phyloP scores from a whole-genome alignment of 2,888 invertebrate genomes.

The Cryptus armator region DNA sequence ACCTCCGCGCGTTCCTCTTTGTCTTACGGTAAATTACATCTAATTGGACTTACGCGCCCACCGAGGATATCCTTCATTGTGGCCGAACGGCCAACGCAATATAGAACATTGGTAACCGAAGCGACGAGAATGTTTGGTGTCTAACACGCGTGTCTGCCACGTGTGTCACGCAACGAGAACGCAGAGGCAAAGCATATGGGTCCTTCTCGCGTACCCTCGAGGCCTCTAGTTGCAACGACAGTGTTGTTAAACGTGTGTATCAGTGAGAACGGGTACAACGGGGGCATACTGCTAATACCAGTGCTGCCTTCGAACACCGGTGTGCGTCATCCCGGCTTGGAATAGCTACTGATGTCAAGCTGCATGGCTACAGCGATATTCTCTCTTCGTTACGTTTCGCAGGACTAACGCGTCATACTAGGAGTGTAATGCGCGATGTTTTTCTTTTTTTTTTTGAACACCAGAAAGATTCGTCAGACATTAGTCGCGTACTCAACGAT shows the following conservation, averaged over 20 bases:
- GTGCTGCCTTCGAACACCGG: constrained; percentile 43
- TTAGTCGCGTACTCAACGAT: constrained; percentile 13
- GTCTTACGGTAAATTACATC: not conserved
- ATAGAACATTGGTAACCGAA: not conserved
- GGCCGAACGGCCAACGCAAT: not conserved
- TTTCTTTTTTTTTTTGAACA: not conserved
- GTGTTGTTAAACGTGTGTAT: constrained; percentile 9
- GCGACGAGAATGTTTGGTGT: not conserved
- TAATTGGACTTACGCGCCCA: not conserved
- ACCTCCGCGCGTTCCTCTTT: not conserved
- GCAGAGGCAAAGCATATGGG: constrained; percentile 12
- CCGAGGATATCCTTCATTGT: not conserved
- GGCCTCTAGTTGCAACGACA: constrained; percentile 6
- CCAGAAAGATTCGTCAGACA: not conserved
- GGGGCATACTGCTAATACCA: constrained; percentile 23
- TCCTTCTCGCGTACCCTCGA: constrained; percentile 20
- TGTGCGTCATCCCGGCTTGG: constrained; percentile 83
- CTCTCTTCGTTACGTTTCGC: constrained; percentile 34
- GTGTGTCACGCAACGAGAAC: constrained; percentile 40
- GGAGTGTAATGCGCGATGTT: constrained; percentile 30
- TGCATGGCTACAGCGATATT: constrained; percentile 32
- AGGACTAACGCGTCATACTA: constrained; percentile 48
- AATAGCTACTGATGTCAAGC: constrained; percentile 84
- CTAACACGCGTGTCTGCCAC: constrained; percentile 28
- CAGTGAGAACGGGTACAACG: not conserved